Evolutionary conservation across 2,113 vertebrate genomes (phyloP), one percentile per base, ranked within the genome.

Genomic region (Toxostoma redivivum): DNA sequence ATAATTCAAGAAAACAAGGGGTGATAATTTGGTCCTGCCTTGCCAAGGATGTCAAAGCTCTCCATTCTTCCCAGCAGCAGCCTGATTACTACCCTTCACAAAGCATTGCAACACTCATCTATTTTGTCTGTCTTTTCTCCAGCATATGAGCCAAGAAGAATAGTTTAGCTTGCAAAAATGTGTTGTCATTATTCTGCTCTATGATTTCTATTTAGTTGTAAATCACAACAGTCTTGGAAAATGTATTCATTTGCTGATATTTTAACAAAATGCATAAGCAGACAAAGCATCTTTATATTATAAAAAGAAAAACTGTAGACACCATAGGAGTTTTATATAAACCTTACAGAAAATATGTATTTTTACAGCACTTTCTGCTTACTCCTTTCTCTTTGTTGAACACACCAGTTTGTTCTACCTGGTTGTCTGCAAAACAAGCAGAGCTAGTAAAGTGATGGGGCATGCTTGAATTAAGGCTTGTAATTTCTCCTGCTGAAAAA

Each of bases 401-500:
- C 12, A 31, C 6, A 21, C 7, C 56, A 62, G 30, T 54, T 92
- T 70, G 53, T 73, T 93, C 87, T 69, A 38, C 62, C 42, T 80
- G 50, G 66, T 27, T 88, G 42, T 77, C 70, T 83, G 35, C 38
- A 67, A 76, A 77, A 88, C 69, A 7, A 66, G 60, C 37, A 82
- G 5, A 86, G 37, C 42, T 58, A 64, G 38, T 56, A 78, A 86
- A 82, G 35, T 81, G 58, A 88, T 53, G 67, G 90, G 37, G 56
- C 44, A 70, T 64, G 74, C 54, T 93, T 81, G 62, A 96, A 95
- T 92, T 78, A 74, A 53, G 44, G 35, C 44, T 86, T 93, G 44
- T 81, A 80, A 95, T 90, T 93, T 91, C 58, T 91, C 66, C 64
- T 94, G 40, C 45, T 85, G 87, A 89, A 92, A 94, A 88, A 80